Percentiles rank a stretch among this genome's conserved stretches.
These are phyloP conservation scores for Gonatopus flavifemur DNA, from an alignment of 1,140 invertebrate genomes.

Conservation along the genomic window DNA sequence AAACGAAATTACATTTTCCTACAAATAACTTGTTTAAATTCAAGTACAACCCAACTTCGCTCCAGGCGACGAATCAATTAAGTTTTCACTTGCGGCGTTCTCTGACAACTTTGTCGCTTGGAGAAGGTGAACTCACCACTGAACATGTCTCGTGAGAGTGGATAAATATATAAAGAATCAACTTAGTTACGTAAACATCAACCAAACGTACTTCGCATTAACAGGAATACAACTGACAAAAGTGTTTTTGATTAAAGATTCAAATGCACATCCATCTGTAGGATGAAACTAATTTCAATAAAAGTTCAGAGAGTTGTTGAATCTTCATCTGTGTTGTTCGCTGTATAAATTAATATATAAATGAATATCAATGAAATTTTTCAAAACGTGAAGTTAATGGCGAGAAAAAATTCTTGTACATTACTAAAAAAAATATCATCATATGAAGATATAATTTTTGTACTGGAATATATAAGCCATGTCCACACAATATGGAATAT, in stretches of 20 bases:
- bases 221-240: too few relatives aligned
- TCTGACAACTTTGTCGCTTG: too few relatives aligned
- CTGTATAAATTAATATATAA: background rate
- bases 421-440: background rate
- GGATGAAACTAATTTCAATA: background rate
- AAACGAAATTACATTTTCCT: too few relatives aligned
- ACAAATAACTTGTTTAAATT: too few relatives aligned
- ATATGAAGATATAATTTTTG: background rate
- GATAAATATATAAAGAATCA: too few relatives aligned
- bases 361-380: background rate
- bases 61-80: too few relatives aligned
- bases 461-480: background rate
- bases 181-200: too few relatives aligned
- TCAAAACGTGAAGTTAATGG: background rate
- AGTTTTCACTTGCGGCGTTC: too few relatives aligned
- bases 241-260: background rate
- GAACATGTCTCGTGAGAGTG: too few relatives aligned
- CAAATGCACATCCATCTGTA: background rate
- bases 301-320: background rate
- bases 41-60: too few relatives aligned
- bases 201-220: too few relatives aligned
- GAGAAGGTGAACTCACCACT: too few relatives aligned
- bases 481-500: background rate
- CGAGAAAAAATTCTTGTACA: background rate
- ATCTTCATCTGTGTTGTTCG: background rate